These are phyloP conservation scores for Chloroceryle inda DNA, from an alignment of 2,797 vertebrate genomes.

Conservation along the genomic window DNA sequence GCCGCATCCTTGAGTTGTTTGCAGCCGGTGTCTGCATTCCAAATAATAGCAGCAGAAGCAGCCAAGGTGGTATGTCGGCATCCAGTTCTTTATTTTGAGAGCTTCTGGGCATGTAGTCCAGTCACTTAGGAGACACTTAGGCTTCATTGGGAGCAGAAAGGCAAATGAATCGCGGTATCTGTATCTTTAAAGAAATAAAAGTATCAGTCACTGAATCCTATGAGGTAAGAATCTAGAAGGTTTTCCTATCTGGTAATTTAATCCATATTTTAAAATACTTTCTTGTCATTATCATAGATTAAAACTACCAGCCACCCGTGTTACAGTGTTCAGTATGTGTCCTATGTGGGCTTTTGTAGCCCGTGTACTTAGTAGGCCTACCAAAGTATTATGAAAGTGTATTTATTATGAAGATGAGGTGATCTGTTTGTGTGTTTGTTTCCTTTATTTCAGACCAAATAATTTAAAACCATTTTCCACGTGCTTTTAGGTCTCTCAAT, in stretches of 20 bases:
- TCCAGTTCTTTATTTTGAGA: conserved; percentile 25
- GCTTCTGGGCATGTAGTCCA: background rate
- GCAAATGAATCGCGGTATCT: background rate
- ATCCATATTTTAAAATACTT: background rate
- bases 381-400: background rate
- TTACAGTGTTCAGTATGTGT: background rate
- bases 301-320: background rate
- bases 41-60: conserved; percentile 13
- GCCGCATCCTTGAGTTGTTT: background rate
- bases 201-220: background rate
- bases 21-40: background rate
- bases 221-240: background rate
- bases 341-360: background rate
- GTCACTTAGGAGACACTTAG: background rate
- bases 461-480: background rate
- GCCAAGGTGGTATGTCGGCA: background rate
- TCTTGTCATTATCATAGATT: background rate
- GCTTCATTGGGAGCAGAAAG: background rate
- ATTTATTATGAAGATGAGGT: background rate
- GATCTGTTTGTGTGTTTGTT: background rate
- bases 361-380: background rate
- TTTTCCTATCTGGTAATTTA: background rate
- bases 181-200: background rate
- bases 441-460: background rate
- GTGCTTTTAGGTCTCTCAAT: background rate